Conservation (phyloP, 37 sponge, comb jelly and placozoan species). For the Theonella swinhoei region DNA sequence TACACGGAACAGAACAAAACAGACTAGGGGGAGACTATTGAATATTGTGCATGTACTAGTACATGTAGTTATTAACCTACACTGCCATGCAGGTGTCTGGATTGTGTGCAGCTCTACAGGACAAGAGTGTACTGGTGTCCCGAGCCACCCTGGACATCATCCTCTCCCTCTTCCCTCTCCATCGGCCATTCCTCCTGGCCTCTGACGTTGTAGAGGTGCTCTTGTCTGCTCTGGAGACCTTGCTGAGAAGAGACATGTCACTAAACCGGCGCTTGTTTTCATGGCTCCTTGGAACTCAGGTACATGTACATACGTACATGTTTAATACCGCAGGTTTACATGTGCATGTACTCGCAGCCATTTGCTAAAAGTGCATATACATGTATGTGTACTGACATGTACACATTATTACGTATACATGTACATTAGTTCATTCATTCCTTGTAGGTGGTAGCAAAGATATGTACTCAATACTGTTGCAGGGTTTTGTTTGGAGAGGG, state of each 20-base stretch:
- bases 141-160: slow-evolving; percentile 73
- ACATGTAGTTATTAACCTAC: background rate
- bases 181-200: slow-evolving; percentile 42
- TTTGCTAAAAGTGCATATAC: too few species aligned
- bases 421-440: too few species aligned
- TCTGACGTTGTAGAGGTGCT: slow-evolving; percentile 43
- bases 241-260: slow-evolving; percentile 83
- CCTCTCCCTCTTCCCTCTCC: slow-evolving; percentile 61
- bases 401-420: too few species aligned
- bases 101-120: slow-evolving; percentile 66
- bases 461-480: too few species aligned
- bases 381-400: too few species aligned
- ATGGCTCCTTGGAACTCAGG: slow-evolving; percentile 74
- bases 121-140: slow-evolving; percentile 70
- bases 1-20: background rate
- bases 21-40: too few species aligned
- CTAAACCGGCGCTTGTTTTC: slow-evolving; percentile 76
- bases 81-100: slow-evolving; percentile 45
- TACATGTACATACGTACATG: too few species aligned
- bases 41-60: background rate
- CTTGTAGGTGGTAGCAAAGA: too few species aligned
- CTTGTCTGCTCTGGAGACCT: slow-evolving; percentile 63
- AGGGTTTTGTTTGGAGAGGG: too few species aligned
- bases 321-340: too few species aligned
- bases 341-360: too few species aligned